Base-by-base conservation (phyloP, 2,797 vertebrate species). In the Gallinago solitaria region DNA sequence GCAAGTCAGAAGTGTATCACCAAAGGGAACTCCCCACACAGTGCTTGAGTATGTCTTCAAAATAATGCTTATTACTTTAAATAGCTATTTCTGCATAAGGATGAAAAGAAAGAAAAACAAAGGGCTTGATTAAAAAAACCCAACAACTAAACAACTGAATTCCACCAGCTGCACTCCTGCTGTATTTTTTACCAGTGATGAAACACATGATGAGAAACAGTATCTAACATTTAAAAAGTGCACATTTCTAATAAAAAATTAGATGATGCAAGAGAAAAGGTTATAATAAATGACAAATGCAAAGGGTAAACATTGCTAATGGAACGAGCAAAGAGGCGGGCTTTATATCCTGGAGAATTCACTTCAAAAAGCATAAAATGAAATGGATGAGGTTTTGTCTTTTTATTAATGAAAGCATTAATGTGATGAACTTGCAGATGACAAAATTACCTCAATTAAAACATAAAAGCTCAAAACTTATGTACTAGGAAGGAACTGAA, bases 361-460 rank as follows among this genome's bases (percentile, higher is more conserved):
- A 90, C 86, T 96, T 51, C 33, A 89, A 94, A 48, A 74, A 71
- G 32, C 45, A 25, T 43, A 51, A 77, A 93, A 93, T 79, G 37
- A 94, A 96, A 96, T 60, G 80, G 63, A 77, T 75, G 73, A 90
- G 54, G 9, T 92, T 90, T 88, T 83, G 35, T 7, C 69, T 65
- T 78, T 83, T 84, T 51, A 48, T 84, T 87, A 90, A 50, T 5
- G 8, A 74, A 90, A 89, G 9, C 35, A 67, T 70, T 59, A 33
- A 69, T 23, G 32, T 50, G 61, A 70, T 79, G 67, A 91, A 59
- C 24, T 95, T 95, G 83, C 48, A 91, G 83, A 83, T 90, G 83
- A 93, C 51, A 83, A 94, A 93, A 80, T 56, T 65, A 48, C 35
- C 56, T 89, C 53, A 61, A 41, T 80, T 75, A 88, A 88, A 89